Percentiles rank a stretch among this genome's conserved stretches.
Evolutionary conservation across 2,888 invertebrate species (phyloP).

Genomic region (Ormyrus rosae): DNA sequence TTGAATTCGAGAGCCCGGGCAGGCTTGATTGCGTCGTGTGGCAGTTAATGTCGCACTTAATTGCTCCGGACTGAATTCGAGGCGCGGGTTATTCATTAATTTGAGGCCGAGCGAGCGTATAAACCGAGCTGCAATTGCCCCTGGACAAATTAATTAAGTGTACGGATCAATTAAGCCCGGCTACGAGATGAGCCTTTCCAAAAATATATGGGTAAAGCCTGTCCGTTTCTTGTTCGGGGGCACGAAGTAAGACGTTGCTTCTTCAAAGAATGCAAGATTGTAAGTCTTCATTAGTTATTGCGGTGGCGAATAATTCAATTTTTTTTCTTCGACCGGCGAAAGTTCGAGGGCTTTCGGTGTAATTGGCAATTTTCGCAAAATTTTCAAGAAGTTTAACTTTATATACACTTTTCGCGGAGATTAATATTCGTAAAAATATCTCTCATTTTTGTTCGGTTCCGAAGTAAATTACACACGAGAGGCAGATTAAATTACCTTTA

Average conservation of each 20-base stretch:
- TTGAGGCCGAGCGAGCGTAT: conserved; percentile 10
- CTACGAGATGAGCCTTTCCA: conserved; percentile 28
- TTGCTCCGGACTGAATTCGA: conserved; percentile 45
- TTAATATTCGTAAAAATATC: too few relatives aligned
- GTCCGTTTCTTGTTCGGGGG: conserved; percentile 17
- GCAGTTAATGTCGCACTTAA: conserved; percentile 55
- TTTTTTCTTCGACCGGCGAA: conserved; percentile 28
- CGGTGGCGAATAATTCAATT: conserved; percentile 29
- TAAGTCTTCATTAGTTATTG: not conserved
- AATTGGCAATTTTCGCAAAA: too few relatives aligned
- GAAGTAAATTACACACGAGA: too few relatives aligned
- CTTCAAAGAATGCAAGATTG: not conserved
- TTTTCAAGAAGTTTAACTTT: too few relatives aligned
- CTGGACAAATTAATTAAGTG: conserved; percentile 53
- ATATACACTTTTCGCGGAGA: too few relatives aligned
- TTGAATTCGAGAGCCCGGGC: conserved; percentile 45
- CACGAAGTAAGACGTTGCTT: conserved; percentile 36
- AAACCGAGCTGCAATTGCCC: not conserved
- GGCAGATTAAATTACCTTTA: too few relatives aligned
- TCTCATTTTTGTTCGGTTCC: too few relatives aligned
- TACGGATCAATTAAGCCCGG: conserved; percentile 50
- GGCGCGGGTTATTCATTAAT: conserved; percentile 39
- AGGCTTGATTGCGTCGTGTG: conserved; percentile 25
- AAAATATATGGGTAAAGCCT: conserved; percentile 36
- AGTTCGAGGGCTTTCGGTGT: not conserved